Conservation (phyloP, 2,888 invertebrate genomes). For the Furcula furcula region DNA sequence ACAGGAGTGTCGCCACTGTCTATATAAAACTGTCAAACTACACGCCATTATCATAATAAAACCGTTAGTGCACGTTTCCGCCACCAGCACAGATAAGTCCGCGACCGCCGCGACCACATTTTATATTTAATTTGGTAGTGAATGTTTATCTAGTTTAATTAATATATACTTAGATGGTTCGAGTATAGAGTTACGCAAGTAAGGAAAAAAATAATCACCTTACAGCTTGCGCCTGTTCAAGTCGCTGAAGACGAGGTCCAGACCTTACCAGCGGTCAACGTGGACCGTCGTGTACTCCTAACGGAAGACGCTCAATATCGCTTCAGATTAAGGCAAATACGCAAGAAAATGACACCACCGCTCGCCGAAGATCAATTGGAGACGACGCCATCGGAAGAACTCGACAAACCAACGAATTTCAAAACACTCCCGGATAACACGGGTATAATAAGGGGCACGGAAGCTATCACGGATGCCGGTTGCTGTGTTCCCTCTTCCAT, state of each 20-base stretch:
- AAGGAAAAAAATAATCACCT: no score
- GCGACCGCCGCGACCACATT: no score
- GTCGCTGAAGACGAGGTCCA: conserved; percentile 57
- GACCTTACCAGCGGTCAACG: conserved; percentile 46
- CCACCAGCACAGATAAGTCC: no score
- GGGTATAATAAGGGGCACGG: conserved; percentile 79
- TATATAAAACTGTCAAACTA: no score
- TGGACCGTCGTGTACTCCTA: conserved; percentile 57
- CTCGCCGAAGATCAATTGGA: conserved; percentile 44
- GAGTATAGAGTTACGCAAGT: no score
- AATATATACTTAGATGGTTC: no score
- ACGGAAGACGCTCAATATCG: conserved; percentile 64
- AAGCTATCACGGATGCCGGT: conserved; percentile 50
- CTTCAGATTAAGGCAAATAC: conserved; percentile 60
- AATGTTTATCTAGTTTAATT: no score
- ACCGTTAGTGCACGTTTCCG: no score
- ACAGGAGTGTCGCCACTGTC: no score
- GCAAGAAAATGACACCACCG: conserved; percentile 60
- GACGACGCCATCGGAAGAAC: conserved; percentile 70
- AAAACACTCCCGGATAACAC: conserved; percentile 81
- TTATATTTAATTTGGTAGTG: no score
- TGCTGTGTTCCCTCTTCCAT: conserved; percentile 21
- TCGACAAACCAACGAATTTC: conserved; percentile 81
- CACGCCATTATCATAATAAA: no score
- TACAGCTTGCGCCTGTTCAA: conserved; percentile 36